Base-by-base conservation (phyloP, 2,888 invertebrate genomes). In the Therioaphis trifolii region DNA sequence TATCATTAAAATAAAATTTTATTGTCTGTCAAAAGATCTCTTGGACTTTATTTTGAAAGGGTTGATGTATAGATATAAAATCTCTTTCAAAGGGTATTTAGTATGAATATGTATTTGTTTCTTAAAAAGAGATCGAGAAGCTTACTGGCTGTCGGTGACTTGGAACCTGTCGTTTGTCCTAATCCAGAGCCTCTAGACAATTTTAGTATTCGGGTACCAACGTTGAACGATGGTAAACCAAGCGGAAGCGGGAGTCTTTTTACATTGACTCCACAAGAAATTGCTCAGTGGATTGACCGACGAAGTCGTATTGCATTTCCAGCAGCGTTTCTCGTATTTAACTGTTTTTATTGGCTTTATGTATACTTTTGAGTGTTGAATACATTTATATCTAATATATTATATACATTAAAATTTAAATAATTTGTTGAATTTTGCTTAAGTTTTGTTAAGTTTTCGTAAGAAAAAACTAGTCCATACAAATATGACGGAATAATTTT, bases 191-290 rank as follows among this genome's bases (percentile, higher is more conserved):
- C 85, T 11, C 58, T 63, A 27, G 69, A 76, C 18, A 63, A 84
- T 21, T 35, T 82, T 35, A 72, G 71, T 49, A 82, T 82, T 21
- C 72, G 61, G 7, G 82, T 82, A 35, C 82, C 82, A 43, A 63
- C 46, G 11, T 18, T 82, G 46, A 82, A 58, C 2, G 79, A 77
- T 12, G 29, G 29, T 24, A 82, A 72, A 24, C 24, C 68, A 12
- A 46, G 29, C 24, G 21, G 43, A 12, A 88, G 89, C 85, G 90
- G 89, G 84, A 89, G 89, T 40, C 93, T 94, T 92, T 94, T 95
- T 72, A 94, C 94, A 18, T 94, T 95, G 93, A 95, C 95, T 1
- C 95, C 96, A 0, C 95, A 95, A 87, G 94, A 96, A 89, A 95
- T 96, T 84, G 94, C 96, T 86, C 93, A 93, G 78, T 96, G 95